A percentile compares a stretch with the other conserved stretches of the same genome.
Evolutionary conservation across 1,140 invertebrate species (phyloP).

Genomic region (Aphelinus atriplicis): DNA sequence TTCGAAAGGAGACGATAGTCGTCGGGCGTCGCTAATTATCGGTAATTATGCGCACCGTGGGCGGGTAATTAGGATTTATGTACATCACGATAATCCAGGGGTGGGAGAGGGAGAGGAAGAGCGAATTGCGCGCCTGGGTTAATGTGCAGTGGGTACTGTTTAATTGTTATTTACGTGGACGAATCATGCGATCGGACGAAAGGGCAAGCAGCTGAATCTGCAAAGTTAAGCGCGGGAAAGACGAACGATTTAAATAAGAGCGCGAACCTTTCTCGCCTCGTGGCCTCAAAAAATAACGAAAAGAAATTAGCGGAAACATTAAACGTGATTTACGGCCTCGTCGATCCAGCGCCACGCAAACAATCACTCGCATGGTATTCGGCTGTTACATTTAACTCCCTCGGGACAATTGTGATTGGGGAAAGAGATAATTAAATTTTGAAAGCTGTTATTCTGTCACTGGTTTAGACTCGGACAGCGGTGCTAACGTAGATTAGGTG

Average conservation of each 20-base stretch:
- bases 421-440: too few species aligned
- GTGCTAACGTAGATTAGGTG: too few species aligned
- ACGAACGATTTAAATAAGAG: constrained; percentile 44
- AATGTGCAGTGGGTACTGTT: constrained; percentile 49
- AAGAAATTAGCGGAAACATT: constrained; percentile 41
- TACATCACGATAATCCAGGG: constrained; percentile 53
- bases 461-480: too few species aligned
- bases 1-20: not conserved
- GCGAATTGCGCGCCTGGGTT: constrained; percentile 30
- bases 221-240: constrained; percentile 14
- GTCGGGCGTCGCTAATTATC: constrained; percentile 53
- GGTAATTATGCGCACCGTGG: constrained; percentile 55
- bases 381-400: too few species aligned
- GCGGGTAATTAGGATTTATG: constrained; percentile 61
- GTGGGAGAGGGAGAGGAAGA: constrained; percentile 39
- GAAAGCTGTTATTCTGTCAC: too few species aligned
- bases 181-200: constrained; percentile 54
- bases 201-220: constrained; percentile 23
- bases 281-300: constrained; percentile 44
- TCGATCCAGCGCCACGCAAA: not conserved
- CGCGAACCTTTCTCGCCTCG: constrained; percentile 42
- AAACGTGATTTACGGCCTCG: constrained; percentile 30
- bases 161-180: constrained; percentile 61
- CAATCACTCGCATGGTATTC: too few species aligned
- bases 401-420: too few species aligned